A percentile compares a stretch with the other conserved stretches of the same genome.
Conservation (phyloP, 2,888 invertebrate species). For the Bellardia bayeri region DNA sequence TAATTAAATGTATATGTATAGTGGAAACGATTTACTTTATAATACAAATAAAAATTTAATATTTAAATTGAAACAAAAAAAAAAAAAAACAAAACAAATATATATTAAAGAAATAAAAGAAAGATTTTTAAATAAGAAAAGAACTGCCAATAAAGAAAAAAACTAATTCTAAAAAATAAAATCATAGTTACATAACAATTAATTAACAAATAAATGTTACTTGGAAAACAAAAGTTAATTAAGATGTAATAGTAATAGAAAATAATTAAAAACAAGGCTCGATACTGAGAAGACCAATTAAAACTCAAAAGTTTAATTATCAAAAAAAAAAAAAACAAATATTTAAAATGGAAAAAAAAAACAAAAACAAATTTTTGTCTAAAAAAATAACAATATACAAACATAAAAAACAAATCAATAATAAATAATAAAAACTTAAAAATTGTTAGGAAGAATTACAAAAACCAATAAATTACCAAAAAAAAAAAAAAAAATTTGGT, state of each 20-base stretch:
- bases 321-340: slow-evolving; percentile 36
- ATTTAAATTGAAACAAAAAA: slow-evolving; percentile 64
- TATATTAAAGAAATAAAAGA: background rate
- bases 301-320: slow-evolving; percentile 57
- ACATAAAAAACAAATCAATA: background rate
- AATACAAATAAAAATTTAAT: slow-evolving; percentile 75
- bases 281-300: slow-evolving; percentile 79
- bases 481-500: slow-evolving; percentile 23
- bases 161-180: slow-evolving; percentile 76
- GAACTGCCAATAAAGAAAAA: slow-evolving; percentile 80
- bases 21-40: slow-evolving; percentile 83
- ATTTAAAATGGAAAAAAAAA: slow-evolving; percentile 20
- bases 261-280: slow-evolving; percentile 72
- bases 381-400: background rate
- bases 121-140: slow-evolving; percentile 80
- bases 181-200: slow-evolving; percentile 63
- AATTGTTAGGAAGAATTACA: background rate
- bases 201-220: slow-evolving; percentile 60
- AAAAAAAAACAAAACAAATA: slow-evolving; percentile 65
- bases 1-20: slow-evolving; percentile 79
- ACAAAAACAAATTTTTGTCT: slow-evolving; percentile 49
- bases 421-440: background rate
- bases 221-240: slow-evolving; percentile 41
- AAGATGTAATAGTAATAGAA: slow-evolving; percentile 23
- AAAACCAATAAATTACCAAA: background rate